phyloP scores from a whole-genome alignment of 2,113 vertebrate genomes.

The Gnathonemus longibarbis region DNA sequence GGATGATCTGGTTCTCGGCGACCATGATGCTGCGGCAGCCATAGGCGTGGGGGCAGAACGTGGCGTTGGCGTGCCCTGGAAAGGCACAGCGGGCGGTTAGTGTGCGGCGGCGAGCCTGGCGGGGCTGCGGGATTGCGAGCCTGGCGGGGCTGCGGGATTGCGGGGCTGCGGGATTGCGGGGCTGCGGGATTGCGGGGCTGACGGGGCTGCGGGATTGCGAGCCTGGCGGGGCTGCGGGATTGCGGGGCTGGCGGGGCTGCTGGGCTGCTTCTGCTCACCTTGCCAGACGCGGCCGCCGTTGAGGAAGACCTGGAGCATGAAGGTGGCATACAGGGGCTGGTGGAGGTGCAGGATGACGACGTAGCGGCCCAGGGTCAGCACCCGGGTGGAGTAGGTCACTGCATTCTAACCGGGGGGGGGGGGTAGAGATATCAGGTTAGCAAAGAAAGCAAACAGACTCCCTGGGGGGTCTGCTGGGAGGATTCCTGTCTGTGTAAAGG shows the following conservation, averaged over 20 bases:
- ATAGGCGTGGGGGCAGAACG: slow-evolving; percentile 84
- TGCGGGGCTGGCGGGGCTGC: background rate
- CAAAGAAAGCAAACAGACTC: background rate
- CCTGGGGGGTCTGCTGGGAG: background rate
- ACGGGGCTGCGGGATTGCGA: too few species aligned
- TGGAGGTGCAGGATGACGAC: slow-evolving; percentile 88
- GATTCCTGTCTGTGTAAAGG: background rate
- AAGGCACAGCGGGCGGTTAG: background rate
- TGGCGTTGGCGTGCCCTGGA: slow-evolving; percentile 75
- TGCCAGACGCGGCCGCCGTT: slow-evolving; percentile 83
- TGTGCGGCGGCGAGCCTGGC: background rate
- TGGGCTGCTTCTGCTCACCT: slow-evolving; percentile 57
- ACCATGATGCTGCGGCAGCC: slow-evolving; percentile 82
- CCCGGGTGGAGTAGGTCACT: slow-evolving; percentile 64
- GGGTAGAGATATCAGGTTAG: background rate
- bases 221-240: background rate
- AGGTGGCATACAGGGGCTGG: slow-evolving; percentile 79
- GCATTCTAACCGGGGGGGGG: slow-evolving; percentile 62
- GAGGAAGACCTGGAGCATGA: slow-evolving; percentile 73
- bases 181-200: too few species aligned
- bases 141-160: background rate
- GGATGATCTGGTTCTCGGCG: slow-evolving; percentile 72
- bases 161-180: too few species aligned
- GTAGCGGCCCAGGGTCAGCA: slow-evolving; percentile 79
- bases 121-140: too few species aligned